phyloP scores from a whole-genome alignment of 1,140 invertebrate genomes.

The Batillaria attramentaria region DNA sequence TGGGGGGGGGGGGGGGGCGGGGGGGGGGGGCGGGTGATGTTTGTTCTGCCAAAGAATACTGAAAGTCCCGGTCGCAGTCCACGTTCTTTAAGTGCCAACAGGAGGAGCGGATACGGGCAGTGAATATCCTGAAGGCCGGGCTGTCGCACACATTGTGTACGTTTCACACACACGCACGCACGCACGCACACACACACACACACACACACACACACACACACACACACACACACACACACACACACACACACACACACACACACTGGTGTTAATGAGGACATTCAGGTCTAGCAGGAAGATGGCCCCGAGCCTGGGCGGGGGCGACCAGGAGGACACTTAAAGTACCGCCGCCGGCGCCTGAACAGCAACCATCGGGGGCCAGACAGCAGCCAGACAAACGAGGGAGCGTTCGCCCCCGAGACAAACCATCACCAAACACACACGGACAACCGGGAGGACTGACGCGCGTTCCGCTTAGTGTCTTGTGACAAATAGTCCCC shows the following conservation, averaged over 20 bases:
- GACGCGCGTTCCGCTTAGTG: too few relatives aligned
- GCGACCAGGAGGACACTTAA: too few relatives aligned
- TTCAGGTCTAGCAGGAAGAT: too few relatives aligned
- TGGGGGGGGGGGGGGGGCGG: neutral
- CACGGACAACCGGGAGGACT: too few relatives aligned
- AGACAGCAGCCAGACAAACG: too few relatives aligned
- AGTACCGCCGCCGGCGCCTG: too few relatives aligned
- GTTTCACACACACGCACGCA: neutral
- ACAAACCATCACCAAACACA: too few relatives aligned
- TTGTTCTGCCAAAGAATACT: neutral
- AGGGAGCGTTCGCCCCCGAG: too few relatives aligned
- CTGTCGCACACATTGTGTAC: neutral
- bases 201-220: neutral
- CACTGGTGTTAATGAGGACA: neutral
- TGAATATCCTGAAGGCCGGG: too few relatives aligned
- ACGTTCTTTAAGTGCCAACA: neutral
- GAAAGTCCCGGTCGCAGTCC: neutral
- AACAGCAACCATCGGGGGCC: too few relatives aligned
- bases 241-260: constrained; percentile 2
- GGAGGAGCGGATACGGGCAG: neutral
- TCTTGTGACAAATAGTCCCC: too few relatives aligned
- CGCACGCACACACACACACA: neutral
- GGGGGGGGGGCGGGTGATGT: neutral
- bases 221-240: neutral
- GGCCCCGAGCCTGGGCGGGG: too few relatives aligned